Conservation (phyloP, 2,113 vertebrate genomes). For the Rhipidura dahli region DNA sequence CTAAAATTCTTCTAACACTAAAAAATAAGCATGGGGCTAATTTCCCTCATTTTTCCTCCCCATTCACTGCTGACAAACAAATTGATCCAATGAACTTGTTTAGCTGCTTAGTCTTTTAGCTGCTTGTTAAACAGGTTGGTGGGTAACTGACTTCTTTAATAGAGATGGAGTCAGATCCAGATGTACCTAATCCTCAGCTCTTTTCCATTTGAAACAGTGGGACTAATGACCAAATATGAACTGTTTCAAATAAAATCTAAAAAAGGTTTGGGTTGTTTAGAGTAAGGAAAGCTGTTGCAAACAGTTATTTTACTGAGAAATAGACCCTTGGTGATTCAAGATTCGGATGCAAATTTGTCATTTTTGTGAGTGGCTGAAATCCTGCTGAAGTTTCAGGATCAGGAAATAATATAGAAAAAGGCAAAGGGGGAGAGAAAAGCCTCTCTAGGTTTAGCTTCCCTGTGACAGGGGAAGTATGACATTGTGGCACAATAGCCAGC, state of each 20-base stretch:
- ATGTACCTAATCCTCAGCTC: not conserved
- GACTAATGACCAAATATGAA: not conserved
- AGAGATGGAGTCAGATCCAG: not conserved
- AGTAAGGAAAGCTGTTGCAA: not conserved
- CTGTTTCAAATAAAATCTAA: not conserved
- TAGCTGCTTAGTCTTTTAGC: not conserved
- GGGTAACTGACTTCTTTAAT: not conserved
- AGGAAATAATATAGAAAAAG: not conserved
- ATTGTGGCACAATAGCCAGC: not conserved
- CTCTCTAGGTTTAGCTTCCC: not conserved
- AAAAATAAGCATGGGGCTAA: not conserved
- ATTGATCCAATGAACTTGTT: not conserved
- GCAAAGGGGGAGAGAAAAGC: not conserved
- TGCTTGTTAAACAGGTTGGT: not conserved
- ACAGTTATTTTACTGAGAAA: not conserved
- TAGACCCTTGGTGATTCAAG: not conserved
- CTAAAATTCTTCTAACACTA: not conserved
- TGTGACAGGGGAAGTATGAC: not conserved
- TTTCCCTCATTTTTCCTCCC: not conserved
- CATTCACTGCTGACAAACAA: not conserved
- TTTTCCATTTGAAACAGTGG: not conserved
- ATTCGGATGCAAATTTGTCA: not conserved
- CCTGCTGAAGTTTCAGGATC: not conserved
- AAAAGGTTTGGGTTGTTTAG: not conserved
- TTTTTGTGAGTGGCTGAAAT: not conserved